Conservation (phyloP, 2,888 invertebrate species). For the Dynastes hyllus region DNA sequence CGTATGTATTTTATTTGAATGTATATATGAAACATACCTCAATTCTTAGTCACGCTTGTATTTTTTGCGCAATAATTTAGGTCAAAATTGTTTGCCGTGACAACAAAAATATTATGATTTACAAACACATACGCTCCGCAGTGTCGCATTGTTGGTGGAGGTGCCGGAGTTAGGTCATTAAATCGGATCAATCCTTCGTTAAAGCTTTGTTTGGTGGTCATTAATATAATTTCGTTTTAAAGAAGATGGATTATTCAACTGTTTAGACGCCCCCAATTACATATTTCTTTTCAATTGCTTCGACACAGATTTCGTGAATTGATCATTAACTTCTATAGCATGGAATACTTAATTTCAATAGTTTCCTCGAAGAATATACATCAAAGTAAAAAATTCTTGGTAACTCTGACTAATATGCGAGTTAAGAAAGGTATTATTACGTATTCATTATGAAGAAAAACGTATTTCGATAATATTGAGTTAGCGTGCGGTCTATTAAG, state of each 20-base stretch:
- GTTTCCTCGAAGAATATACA: background rate
- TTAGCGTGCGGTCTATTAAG: background rate
- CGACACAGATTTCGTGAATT: background rate
- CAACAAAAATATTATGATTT: conserved; percentile 32
- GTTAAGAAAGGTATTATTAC: conserved; percentile 10
- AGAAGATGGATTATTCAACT: background rate
- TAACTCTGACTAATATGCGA: background rate
- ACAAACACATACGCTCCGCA: background rate
- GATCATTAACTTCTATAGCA: background rate
- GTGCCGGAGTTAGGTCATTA: background rate
- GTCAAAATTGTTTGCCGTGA: conserved; percentile 25
- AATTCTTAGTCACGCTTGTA: conserved; percentile 24
- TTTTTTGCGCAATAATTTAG: conserved; percentile 27
- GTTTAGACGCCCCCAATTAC: background rate
- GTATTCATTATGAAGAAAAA: conserved; percentile 7
- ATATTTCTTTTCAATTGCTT: background rate
- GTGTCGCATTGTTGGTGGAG: conserved; percentile 3
- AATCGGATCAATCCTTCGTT: background rate
- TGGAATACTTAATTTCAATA: background rate
- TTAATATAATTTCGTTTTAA: background rate
- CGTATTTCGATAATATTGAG: background rate
- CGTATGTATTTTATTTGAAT: background rate
- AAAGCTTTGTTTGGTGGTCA: background rate
- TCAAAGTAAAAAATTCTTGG: conserved; percentile 5
- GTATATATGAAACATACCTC: conserved; percentile 9